phyloP scores from a whole-genome alignment of 2,113 vertebrate genomes.

The Puma concolor region DNA sequence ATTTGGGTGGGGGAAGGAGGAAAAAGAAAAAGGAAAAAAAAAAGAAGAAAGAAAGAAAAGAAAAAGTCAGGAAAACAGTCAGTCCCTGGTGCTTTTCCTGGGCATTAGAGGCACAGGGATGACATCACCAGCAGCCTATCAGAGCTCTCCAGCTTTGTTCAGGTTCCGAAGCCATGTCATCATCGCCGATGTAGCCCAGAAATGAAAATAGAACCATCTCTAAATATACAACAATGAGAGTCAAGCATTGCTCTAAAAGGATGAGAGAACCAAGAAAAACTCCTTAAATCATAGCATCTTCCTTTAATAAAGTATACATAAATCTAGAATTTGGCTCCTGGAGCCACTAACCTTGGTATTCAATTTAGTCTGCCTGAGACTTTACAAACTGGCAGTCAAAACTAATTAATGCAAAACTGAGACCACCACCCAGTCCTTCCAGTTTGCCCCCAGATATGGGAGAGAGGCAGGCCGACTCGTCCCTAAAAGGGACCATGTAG shows the following conservation, averaged over 20 bases:
- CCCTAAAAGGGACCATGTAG: constrained; percentile 54
- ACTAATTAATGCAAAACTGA: constrained; percentile 83
- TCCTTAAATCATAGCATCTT: constrained; percentile 72
- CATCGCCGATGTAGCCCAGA: constrained; percentile 63
- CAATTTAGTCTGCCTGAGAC: constrained; percentile 80
- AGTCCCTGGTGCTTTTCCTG: constrained; percentile 78
- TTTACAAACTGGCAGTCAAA: constrained; percentile 77
- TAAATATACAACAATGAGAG: constrained; percentile 81
- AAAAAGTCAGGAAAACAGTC: constrained; percentile 78
- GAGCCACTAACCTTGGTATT: constrained; percentile 81
- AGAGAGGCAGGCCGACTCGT: constrained; percentile 60
- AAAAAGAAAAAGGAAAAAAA: not conserved
- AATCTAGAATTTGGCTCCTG: constrained; percentile 72
- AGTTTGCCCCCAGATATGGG: constrained; percentile 72
- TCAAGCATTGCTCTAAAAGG: constrained; percentile 71
- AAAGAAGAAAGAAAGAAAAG: constrained; percentile 50
- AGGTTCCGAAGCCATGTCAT: constrained; percentile 70
- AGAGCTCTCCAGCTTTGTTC: constrained; percentile 76
- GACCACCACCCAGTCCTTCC: constrained; percentile 73
- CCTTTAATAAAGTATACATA: constrained; percentile 54
- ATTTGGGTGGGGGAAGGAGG: not conserved
- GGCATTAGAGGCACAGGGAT: constrained; percentile 15
- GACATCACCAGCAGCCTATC: constrained; percentile 71
- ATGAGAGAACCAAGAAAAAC: constrained; percentile 68
- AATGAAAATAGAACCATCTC: constrained; percentile 77